Base-by-base conservation (phyloP, 1,140 invertebrate genomes). In the Melanaphis sacchari region DNA sequence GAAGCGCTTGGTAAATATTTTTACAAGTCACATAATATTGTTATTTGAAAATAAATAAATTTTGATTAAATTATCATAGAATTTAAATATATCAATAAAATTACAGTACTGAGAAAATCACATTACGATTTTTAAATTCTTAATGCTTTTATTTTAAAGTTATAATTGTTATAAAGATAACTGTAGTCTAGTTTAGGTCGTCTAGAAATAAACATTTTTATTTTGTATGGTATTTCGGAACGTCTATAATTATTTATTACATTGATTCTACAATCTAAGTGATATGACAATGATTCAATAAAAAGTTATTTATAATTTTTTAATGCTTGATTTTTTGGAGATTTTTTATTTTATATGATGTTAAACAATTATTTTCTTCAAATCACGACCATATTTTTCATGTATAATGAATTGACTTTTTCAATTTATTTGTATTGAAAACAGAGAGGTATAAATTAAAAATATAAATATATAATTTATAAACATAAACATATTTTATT, bases 1-100 rank as follows among this genome's bases (percentile, higher is more conserved):
- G 96, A 97, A 94, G 96, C 96, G 22, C 94, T 95, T 59, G 95
- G 95, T 95, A 94, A 94, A 26, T 26, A 11, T 11, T 3, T 40
- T 76, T n/a, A 18, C n/a, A 18, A 76, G 18, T 18, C 59, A n/a
- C 31, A 66, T 66, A 66, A 66, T 66, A n/a, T 66, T n/a, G 18
- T 2, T 9, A 15, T 15, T 18, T 18, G 1, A 66, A 18, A 66
- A n/a, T n/a, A 49, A 49, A 66, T 66, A 31, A 31, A 18, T 66
- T 66, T 66, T n/a, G 31, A 66, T 1, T n/a, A 18, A 66, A 66
- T 5, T 40, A 84, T 84, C 38, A 11, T 84, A 40, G 38, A 41
- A 40, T 38, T 40, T 38, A 40, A 38, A n/a, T 66, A 11, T n/a
- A 66, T 66, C 11, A n/a, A n/a, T n/a, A n/a, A n/a, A n/a, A 66